Evolutionary conservation across 1,140 invertebrate species (phyloP), one percentile per base, ranked within the genome.

Genomic region (Octopus sinensis): DNA sequence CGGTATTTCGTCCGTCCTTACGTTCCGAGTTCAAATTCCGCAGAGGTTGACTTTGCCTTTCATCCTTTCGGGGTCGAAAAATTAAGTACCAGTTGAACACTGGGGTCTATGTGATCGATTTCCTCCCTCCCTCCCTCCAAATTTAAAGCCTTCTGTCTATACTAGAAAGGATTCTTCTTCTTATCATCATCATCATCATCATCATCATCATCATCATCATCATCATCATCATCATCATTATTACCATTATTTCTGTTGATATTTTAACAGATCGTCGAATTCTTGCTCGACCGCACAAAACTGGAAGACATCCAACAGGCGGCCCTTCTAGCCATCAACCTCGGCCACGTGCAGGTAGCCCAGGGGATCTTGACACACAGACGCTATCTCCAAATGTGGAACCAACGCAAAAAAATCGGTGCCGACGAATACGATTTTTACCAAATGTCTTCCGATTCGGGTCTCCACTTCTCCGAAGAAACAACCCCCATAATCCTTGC

Each of bases 401-500:
- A 87, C 77, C 87, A 89, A 75, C 82, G 84, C 12, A 83, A 85
- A 52, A 87, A 87, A 79, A 81, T 88, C 17, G 88, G 86, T 9
- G 87, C 86, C 76, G 85, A 84, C 17, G 87, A 88, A 52, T 85
- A 85, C 62, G 88, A 87, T 81, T 89, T 87, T 81, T 54, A 54
- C 52, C 87, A 88, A 81, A 76, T 13, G 9, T 87, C 86, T 5
- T 85, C 84, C 6, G 85, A 84, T 51, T 85, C 87, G 30, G 86
- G 87, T 80, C 86, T 86, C 5, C 87, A 87, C 77, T 90, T 90
- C 83, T 88, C 88, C 3, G 87, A 87, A 0, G 88, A 90, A 81
- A 89, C 90, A 53, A 91, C 90, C 1, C 90, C 90, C 2, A 83
- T 91, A 30, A 91, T 91, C 52, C 81, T 90, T 9, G 88, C 89